These are phyloP conservation scores for Conops quadrifasciatus DNA, from an alignment of 2,888 invertebrate species.

Conservation along the genomic window DNA sequence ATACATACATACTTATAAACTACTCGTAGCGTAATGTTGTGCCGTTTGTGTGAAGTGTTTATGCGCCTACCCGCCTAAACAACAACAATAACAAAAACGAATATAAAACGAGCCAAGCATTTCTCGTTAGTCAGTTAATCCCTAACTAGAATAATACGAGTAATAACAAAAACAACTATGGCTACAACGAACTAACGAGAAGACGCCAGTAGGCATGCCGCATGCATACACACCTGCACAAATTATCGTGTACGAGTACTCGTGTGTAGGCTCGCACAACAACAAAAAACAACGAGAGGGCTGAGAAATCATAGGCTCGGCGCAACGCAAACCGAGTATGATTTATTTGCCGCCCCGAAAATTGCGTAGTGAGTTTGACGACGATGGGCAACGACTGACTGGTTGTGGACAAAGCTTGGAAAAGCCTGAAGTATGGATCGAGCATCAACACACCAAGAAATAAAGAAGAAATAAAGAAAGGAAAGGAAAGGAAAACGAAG, in stretches of 20 bases:
- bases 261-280: neutral
- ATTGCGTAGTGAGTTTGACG: constrained; percentile 6
- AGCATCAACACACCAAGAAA: neutral
- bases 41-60: constrained; percentile 7
- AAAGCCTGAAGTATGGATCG: too few relatives aligned
- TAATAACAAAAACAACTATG: constrained; percentile 12
- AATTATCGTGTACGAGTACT: neutral
- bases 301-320: constrained; percentile 26
- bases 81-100: neutral
- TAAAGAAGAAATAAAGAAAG: neutral
- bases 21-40: too few relatives aligned
- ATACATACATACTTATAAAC: too few relatives aligned
- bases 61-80: constrained; percentile 1
- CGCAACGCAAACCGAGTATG: too few relatives aligned
- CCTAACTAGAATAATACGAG: too few relatives aligned
- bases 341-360: too few relatives aligned
- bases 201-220: too few relatives aligned
- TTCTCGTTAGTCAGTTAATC: constrained; percentile 29
- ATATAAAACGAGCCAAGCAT: constrained; percentile 5
- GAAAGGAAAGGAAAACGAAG: neutral
- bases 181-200: too few relatives aligned
- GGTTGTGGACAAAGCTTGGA: too few relatives aligned
- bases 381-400: neutral
- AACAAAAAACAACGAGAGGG: neutral
- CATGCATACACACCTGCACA: constrained; percentile 3